Evolutionary conservation across 2,797 vertebrate species (phyloP).

Genomic region (Parambassis ranga): DNA sequence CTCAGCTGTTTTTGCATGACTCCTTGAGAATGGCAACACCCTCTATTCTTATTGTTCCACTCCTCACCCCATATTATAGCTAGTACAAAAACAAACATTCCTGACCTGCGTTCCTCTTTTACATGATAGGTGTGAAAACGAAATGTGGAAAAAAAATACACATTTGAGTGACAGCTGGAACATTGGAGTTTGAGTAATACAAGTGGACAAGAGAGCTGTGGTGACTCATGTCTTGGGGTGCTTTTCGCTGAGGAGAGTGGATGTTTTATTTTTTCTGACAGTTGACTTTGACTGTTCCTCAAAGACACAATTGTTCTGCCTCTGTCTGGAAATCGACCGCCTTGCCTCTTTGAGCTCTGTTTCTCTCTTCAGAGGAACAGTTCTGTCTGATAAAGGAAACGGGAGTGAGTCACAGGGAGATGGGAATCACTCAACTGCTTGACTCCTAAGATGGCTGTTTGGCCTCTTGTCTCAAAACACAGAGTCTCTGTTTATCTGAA

Average conservation of each 20-base stretch:
- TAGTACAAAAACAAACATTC: constrained; percentile 17
- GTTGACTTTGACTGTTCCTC: constrained; percentile 29
- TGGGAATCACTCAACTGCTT: background rate
- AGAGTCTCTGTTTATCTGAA: background rate
- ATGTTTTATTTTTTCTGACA: constrained; percentile 27
- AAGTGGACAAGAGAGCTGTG: constrained; percentile 3
- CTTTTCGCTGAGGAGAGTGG: constrained; percentile 3
- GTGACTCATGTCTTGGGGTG: background rate
- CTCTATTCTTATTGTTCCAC: constrained; percentile 1
- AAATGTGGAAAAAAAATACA: background rate
- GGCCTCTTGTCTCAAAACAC: background rate
- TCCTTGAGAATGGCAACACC: constrained; percentile 7
- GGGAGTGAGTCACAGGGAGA: background rate
- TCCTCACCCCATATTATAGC: constrained; percentile 24
- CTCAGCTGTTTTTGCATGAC: background rate
- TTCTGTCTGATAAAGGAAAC: constrained; percentile 20
- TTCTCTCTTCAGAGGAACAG: constrained; percentile 5
- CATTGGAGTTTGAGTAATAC: constrained; percentile 5
- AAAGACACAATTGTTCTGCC: constrained; percentile 26
- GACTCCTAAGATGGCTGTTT: constrained; percentile 1
- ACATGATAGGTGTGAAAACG: background rate
- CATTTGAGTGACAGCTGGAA: constrained; percentile 22
- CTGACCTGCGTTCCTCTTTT: background rate
- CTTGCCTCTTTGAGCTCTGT: background rate
- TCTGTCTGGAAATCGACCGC: constrained; percentile 17